Evolutionary conservation across 2,797 vertebrate genomes (phyloP).

Genomic region (Aselliscus stoliczkanus): DNA sequence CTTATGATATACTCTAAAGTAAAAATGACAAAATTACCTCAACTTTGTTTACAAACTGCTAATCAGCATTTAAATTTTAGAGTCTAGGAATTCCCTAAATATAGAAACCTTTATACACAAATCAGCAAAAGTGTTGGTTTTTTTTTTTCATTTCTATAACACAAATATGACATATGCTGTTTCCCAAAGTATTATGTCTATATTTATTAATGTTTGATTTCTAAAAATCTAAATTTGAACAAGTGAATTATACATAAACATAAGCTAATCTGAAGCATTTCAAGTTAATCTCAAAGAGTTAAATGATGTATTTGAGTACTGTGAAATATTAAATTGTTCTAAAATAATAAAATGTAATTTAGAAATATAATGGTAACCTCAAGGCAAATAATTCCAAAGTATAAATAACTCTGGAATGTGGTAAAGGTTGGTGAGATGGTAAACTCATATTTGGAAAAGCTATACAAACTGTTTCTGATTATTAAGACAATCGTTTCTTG

Average conservation of each 20-base stretch:
- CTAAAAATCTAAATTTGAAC: conserved; percentile 15
- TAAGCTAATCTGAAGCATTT: conserved; percentile 29
- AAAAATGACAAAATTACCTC: conserved; percentile 64
- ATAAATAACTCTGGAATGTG: neutral
- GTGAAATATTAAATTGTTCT: conserved; percentile 19
- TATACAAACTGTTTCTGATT: neutral
- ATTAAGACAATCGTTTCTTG: neutral
- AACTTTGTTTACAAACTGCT: conserved; percentile 52
- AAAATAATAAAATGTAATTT: conserved; percentile 11
- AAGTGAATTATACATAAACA: neutral
- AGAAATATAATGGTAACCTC: neutral
- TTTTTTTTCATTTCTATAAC: neutral
- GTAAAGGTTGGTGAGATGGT: neutral
- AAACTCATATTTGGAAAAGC: neutral
- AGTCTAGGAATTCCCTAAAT: conserved; percentile 46
- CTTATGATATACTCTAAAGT: conserved; percentile 54
- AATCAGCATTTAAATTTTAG: conserved; percentile 49
- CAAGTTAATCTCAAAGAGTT: neutral
- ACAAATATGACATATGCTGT: conserved; percentile 31
- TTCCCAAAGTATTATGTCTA: neutral
- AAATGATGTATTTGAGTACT: neutral
- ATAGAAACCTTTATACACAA: neutral
- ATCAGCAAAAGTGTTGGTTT: neutral
- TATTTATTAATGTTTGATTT: conserved; percentile 47
- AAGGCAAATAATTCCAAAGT: neutral